Evolutionary conservation across 2,888 invertebrate species (phyloP).

Genomic region (Scaeva pyrastri): DNA sequence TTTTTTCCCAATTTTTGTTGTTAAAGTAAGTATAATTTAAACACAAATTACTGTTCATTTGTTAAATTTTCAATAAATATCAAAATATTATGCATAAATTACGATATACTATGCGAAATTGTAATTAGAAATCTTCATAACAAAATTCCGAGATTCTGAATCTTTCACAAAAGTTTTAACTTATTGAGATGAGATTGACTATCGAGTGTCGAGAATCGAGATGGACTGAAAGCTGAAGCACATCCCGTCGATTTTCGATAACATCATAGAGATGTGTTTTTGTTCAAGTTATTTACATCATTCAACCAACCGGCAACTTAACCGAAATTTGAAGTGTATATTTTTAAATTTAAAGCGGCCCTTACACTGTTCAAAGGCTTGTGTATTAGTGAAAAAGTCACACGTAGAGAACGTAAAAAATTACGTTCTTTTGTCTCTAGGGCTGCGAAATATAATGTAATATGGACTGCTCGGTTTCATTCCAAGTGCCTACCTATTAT

Average conservation of each 20-base stretch:
- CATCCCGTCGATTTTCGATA: conserved; percentile 30
- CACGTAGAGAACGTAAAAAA: too few relatives aligned
- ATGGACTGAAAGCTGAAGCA: neutral
- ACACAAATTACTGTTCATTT: neutral
- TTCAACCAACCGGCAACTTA: too few relatives aligned
- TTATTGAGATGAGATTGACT: too few relatives aligned
- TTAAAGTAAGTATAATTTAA: neutral
- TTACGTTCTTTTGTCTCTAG: too few relatives aligned
- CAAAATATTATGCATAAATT: conserved; percentile 1
- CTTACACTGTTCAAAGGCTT: too few relatives aligned
- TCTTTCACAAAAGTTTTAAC: conserved; percentile 24
- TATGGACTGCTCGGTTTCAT: too few relatives aligned
- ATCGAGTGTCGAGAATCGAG: conserved; percentile 2
- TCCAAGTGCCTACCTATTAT: too few relatives aligned
- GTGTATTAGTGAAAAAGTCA: too few relatives aligned
- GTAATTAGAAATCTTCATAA: conserved; percentile 38
- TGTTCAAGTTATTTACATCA: too few relatives aligned
- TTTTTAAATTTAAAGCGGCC: too few relatives aligned
- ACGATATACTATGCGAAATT: neutral
- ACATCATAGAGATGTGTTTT: conserved; percentile 9
- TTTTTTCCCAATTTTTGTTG: neutral
- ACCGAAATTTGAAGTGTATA: too few relatives aligned
- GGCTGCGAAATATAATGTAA: too few relatives aligned
- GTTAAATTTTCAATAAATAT: conserved; percentile 10
- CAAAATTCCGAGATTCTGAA: conserved; percentile 43